Base-by-base conservation (phyloP, 2,113 vertebrate species). In the Glareola pratincola region DNA sequence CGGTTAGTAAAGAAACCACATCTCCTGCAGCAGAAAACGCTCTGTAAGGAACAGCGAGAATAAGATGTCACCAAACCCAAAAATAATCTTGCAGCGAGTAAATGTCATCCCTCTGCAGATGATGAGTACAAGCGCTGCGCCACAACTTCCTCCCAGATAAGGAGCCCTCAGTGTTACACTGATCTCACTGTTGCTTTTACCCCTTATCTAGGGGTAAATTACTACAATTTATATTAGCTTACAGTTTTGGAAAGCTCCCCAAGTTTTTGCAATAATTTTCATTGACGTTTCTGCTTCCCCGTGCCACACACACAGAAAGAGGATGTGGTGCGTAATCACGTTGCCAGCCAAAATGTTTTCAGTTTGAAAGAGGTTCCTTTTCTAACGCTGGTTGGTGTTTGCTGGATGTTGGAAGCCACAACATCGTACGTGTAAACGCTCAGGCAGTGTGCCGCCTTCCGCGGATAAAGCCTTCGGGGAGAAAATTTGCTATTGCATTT, bases 21-120 rank as follows among this genome's bases (percentile, higher is more conserved):
- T 72, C 74, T 92, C 50, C 76, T 93, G 80, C 67, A 71, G 74
- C 51, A 86, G 64, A 91, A 88, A 80, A 76, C 37, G 8, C 47
- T 96, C 53, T 50, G 48, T 72, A 56, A 89, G 64, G 34, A 84
- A 39, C 1, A 74, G 39, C 7, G 22, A 81, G 62, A 82, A 48
- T 66, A 60, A 81, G 34, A 77, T 48, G 48, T 92, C 68, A 45
- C 51, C 56, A 34, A 91, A 94, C 12, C 8, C 26, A 66, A 90
- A 87, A 41, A 34, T 51, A 79, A 57, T 90, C 54, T 63, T 76
- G 22, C 34, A 68, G 48, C 22, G 22, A 84, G 48, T 72, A 27
- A 79, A 71, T 22, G 6, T 48, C n/a, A 22, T 30, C 36, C 39
- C 24, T 26, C 64, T 85, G 69, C 80, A 89, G 68, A 51, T 60